Conservation (phyloP, 2,113 vertebrate genomes). For the Seriola rivoliana region DNA sequence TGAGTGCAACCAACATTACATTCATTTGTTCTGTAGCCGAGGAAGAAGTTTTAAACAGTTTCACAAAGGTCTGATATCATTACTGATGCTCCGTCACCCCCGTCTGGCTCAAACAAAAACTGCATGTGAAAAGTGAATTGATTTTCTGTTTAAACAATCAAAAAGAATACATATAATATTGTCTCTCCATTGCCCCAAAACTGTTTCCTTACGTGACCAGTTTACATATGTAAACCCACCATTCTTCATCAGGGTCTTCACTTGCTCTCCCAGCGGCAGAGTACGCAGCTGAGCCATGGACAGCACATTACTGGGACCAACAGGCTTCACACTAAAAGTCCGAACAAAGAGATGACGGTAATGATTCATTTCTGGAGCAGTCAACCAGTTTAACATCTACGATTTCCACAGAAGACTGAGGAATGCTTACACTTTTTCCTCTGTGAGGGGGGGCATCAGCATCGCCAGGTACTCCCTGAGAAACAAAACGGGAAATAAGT, state of each 20-base stretch:
- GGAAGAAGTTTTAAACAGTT: neutral
- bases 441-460: conserved; percentile 94
- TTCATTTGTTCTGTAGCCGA: too few relatives aligned
- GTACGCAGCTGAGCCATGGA: conserved; percentile 98
- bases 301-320: conserved; percentile 95
- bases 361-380: neutral
- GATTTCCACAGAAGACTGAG: neutral
- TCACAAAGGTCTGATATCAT: neutral
- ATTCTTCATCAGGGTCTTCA: conserved; percentile 98
- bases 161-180: too few relatives aligned
- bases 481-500: neutral
- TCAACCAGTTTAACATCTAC: neutral
- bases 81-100: neutral
- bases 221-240: conserved; percentile 80
- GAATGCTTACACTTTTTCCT: conserved; percentile 93
- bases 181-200: neutral
- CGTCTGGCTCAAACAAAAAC: neutral
- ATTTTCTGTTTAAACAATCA: neutral
- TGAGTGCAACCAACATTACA: too few relatives aligned
- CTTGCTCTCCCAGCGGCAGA: conserved; percentile 94
- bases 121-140: neutral
- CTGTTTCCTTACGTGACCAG: neutral
- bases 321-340: conserved; percentile 87
- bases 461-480: conserved; percentile 94
- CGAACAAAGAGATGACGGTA: neutral